Percentiles rank a stretch among this genome's conserved stretches.
These are phyloP conservation scores for Propithecus coquereli DNA, from an alignment of 2,113 vertebrate species.

Conservation along the genomic window DNA sequence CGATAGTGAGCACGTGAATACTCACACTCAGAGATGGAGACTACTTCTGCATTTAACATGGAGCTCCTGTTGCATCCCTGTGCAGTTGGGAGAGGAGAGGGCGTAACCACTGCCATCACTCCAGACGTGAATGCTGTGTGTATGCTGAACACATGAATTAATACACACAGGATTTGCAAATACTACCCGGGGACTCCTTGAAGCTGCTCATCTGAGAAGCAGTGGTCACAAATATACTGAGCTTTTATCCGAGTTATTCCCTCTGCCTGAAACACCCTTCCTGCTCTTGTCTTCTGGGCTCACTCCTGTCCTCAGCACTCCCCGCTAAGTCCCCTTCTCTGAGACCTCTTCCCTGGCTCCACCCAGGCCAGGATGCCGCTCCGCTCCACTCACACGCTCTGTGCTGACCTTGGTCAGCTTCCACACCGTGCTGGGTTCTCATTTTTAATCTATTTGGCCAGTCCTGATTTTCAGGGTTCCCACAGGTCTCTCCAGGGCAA, in stretches of 20 bases:
- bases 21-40: not conserved
- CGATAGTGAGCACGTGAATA: not conserved
- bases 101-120: not conserved
- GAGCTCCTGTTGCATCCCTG: not conserved
- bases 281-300: not conserved
- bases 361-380: rapidly evolving
- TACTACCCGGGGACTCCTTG: not conserved
- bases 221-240: not conserved
- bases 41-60: not conserved
- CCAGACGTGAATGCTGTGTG: not conserved
- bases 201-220: not conserved
- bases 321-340: not conserved
- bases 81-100: not conserved
- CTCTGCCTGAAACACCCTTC: not conserved
- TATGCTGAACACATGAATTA: not conserved
- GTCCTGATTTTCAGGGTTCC: not conserved
- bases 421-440: not conserved
- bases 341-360: not conserved
- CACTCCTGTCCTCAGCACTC: not conserved
- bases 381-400: not conserved
- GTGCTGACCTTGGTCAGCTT: not conserved
- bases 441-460: not conserved
- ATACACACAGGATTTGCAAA: not conserved
- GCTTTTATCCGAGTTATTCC: not conserved
- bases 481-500: not conserved